These are phyloP conservation scores for Nautilus pompilius DNA, from an alignment of 1,140 invertebrate genomes.

Conservation along the genomic window DNA sequence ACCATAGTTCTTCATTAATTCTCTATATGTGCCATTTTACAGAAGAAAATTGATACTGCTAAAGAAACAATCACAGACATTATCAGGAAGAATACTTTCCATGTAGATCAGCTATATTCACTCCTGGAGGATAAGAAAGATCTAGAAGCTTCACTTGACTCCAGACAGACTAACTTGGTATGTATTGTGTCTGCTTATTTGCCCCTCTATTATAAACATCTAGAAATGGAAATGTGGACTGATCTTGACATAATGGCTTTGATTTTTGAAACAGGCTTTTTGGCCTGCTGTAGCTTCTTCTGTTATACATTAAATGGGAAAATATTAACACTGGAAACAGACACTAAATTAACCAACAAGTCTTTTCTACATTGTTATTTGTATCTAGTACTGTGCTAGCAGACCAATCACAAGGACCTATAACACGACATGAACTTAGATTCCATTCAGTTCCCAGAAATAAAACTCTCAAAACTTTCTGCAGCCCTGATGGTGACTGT, in stretches of 20 bases:
- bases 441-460: no score
- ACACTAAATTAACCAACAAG: not conserved
- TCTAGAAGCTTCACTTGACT: constrained; percentile 41
- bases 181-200: constrained; percentile 7
- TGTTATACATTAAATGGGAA: not conserved
- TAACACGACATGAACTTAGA: no score
- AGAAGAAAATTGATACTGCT: constrained; percentile 42
- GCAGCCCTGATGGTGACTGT: no score
- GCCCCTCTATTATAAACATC: not conserved
- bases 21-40: constrained; percentile 14
- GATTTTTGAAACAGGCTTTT: no score
- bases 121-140: constrained; percentile 44
- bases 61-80: constrained; percentile 44
- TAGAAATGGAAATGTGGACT: no score
- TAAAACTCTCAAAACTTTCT: no score
- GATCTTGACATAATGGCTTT: no score
- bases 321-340: not conserved
- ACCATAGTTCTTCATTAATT: no score
- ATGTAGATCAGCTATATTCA: constrained; percentile 48
- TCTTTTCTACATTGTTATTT: not conserved
- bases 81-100: constrained; percentile 49
- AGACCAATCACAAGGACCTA: no score
- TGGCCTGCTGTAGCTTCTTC: no score
- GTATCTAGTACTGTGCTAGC: no score
- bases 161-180: constrained; percentile 51